phyloP scores from a whole-genome alignment of 2,888 invertebrate species.

The Acleris holmiana region DNA sequence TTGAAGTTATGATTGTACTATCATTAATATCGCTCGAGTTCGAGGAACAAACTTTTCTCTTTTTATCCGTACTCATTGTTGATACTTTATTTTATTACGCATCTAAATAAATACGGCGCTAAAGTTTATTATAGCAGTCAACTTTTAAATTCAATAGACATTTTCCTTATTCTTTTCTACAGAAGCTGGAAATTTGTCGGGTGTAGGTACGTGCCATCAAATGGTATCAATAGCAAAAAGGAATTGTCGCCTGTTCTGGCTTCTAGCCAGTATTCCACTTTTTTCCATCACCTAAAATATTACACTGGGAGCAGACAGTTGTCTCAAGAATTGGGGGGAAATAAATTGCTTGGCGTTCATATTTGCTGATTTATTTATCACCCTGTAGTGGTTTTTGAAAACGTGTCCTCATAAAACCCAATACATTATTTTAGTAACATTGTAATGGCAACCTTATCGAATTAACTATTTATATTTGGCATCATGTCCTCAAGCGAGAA shows the following conservation, averaged over 20 bases:
- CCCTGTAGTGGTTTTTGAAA: conserved; percentile 2
- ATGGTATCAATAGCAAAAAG: conserved; percentile 62
- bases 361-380: conserved; percentile 41
- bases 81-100: conserved; percentile 22
- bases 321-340: conserved; percentile 44
- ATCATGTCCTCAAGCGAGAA: too few relatives aligned
- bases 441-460: too few relatives aligned
- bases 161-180: background rate
- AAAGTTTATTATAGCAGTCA: conserved; percentile 5
- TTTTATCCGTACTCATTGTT: conserved; percentile 23
- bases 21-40: conserved; percentile 28
- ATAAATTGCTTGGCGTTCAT: conserved; percentile 47
- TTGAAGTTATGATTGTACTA: conserved; percentile 33
- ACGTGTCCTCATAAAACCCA: too few relatives aligned
- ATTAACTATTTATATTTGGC: too few relatives aligned
- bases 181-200: conserved; percentile 32
- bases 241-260: conserved; percentile 64
- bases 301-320: conserved; percentile 35
- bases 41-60: conserved; percentile 18
- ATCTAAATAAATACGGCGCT: conserved; percentile 17
- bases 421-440: too few relatives aligned
- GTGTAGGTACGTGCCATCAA: conserved; percentile 45
- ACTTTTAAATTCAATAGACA: conserved; percentile 17
- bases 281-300: conserved; percentile 36
- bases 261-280: conserved; percentile 54